Evolutionary conservation across 2,888 invertebrate genomes (phyloP), one percentile per base, ranked within the genome.

Genomic region (Brachypalpus laphriformis): DNA sequence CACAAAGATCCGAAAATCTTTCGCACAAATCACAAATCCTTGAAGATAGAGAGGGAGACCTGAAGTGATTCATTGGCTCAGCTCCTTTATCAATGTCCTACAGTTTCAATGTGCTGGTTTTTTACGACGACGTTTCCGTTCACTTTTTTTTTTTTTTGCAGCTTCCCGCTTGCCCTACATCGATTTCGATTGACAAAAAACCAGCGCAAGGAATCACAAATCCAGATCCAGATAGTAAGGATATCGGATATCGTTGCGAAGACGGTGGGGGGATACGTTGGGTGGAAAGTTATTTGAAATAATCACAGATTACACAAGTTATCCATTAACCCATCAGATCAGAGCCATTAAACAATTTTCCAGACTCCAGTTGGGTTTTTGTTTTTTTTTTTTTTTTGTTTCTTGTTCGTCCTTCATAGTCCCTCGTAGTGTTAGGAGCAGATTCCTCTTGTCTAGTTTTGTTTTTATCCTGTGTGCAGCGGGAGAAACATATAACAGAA

Each of bases 291-390:
- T 86, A 75, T 82, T 86, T 82, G 68, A 82, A 78, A 82, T 86
- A 87, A 86, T 87, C 87, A 80, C 83, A 87, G 87, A 87, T 87
- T 87, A 88, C 88, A 88, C 87, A 87, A 88, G 87, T 87, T 87
- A 87, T 88, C 88, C 88, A 88, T 88, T 88, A 88, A 82, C 87
- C 82, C 77, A 87, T 87, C 83, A 81, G 87, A 87, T 87, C 87
- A 86, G 80, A 86, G 51, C 82, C 87, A 88, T 87, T 87, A 87
- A 87, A 86, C 87, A 88, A 86, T 87, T 87, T 87, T 82, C 85
- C 86, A 81, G 70, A 85, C 59, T 81, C 45, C 22, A 80, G 68
- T 80, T 80, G 72, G 47, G 63, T 74, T n/a, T 3, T 2, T 9
- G 31, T 20, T 34, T 45, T 34, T 51, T 59, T 57, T 18, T 61